phyloP scores from a whole-genome alignment of 2,797 vertebrate species.

The Sparus aurata region DNA sequence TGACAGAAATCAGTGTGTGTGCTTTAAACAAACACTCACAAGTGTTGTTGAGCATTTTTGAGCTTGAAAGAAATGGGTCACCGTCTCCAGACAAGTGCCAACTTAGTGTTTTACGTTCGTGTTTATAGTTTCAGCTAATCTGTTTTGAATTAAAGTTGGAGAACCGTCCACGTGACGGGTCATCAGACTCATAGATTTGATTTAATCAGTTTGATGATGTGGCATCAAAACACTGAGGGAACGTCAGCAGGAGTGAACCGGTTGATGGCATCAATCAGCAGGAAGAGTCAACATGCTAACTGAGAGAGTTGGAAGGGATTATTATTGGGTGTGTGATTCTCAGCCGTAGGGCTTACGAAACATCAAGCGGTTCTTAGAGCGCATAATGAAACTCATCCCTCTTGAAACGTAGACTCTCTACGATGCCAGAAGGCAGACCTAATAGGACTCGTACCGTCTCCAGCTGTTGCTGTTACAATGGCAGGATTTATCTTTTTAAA shows the following conservation, averaged over 20 bases:
- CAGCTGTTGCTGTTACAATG: conserved; percentile 57
- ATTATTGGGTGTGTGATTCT: conserved; percentile 56
- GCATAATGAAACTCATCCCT: conserved; percentile 49
- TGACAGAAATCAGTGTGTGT: conserved; percentile 27
- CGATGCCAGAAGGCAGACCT: conserved; percentile 58
- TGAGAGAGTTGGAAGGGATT: conserved; percentile 31
- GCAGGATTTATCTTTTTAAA: conserved; percentile 37
- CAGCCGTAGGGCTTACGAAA: conserved; percentile 52
- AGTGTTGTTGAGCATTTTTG: conserved; percentile 17
- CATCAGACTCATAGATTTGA: neutral
- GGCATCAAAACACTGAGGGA: neutral
- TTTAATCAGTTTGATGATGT: neutral
- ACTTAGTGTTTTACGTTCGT: neutral
- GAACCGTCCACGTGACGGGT: neutral
- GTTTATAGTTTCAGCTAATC: neutral
- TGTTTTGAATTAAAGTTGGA: neutral
- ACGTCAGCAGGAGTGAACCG: conserved; percentile 8
- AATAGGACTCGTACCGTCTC: conserved; percentile 50
- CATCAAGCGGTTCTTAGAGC: conserved; percentile 61
- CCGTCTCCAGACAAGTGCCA: conserved; percentile 50
- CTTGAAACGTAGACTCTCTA: conserved; percentile 45
- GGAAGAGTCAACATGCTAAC: conserved; percentile 41
- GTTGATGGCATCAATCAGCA: conserved; percentile 32
- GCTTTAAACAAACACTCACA: conserved; percentile 37
- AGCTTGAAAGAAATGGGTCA: conserved; percentile 55